Evolutionary conservation across 2,113 vertebrate genomes (phyloP).

Genomic region (Vulpes ferrilata): DNA sequence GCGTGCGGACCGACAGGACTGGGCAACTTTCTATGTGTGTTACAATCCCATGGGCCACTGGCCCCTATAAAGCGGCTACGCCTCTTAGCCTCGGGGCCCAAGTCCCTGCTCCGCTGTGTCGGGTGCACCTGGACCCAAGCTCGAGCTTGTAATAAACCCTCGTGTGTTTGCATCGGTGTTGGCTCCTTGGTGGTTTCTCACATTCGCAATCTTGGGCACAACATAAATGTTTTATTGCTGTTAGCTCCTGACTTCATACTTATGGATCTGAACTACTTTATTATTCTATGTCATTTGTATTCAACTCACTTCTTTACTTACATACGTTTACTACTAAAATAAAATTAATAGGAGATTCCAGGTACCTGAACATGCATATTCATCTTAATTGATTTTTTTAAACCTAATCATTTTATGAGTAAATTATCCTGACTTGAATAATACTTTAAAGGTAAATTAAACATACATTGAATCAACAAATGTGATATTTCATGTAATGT

Average conservation of each 20-base stretch:
- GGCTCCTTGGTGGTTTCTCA: no score
- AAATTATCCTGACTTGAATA: background rate
- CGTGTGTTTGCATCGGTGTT: no score
- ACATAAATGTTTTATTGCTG: background rate
- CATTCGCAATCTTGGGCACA: no score
- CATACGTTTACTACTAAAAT: background rate
- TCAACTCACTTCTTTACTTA: background rate
- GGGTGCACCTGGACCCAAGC: no score
- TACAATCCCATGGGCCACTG: no score
- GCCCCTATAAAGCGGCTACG: no score
- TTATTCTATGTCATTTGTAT: background rate
- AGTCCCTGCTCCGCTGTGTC: no score
- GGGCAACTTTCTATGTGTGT: no score
- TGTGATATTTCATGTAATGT: background rate
- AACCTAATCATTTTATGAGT: background rate
- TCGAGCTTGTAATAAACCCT: no score
- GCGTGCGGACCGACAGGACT: no score
- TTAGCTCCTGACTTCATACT: conserved; percentile 4
- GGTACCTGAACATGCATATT: background rate
- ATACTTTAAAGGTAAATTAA: background rate
- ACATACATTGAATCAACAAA: background rate
- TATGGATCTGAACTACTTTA: background rate
- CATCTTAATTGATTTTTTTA: background rate
- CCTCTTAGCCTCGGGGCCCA: no score
- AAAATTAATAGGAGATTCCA: background rate